Evolutionary conservation across 2,797 vertebrate genomes (phyloP).

Genomic region (Tauraco hartlaubi): DNA sequence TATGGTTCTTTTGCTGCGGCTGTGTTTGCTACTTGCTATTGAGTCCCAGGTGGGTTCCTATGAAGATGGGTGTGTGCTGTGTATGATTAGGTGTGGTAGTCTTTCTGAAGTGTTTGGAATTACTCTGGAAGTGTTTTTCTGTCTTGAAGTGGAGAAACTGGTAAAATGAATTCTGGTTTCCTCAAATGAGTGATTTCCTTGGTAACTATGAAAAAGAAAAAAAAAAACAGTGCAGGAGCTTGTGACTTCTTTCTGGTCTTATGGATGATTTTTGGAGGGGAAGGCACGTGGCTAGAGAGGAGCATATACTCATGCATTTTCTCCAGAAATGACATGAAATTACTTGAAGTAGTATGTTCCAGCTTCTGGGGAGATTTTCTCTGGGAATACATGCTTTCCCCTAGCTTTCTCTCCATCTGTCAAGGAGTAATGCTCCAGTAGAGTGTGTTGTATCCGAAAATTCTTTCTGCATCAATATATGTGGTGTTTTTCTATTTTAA

Average conservation of each 20-base stretch:
- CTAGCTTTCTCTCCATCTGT: background rate
- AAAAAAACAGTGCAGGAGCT: background rate
- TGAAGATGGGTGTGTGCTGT: background rate
- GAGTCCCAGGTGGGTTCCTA: background rate
- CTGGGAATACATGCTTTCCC: background rate
- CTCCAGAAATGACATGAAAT: background rate
- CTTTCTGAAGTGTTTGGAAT: background rate
- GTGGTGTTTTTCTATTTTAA: background rate
- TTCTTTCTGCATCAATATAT: background rate
- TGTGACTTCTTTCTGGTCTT: background rate
- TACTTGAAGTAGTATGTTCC: background rate
- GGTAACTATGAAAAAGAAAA: background rate
- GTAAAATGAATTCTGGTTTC: background rate
- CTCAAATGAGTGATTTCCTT: background rate
- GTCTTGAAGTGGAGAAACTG: background rate
- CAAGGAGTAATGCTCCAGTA: background rate
- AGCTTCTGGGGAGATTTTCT: background rate
- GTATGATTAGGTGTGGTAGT: background rate
- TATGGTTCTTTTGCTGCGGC: background rate
- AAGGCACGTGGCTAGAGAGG: background rate
- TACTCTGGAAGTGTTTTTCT: background rate
- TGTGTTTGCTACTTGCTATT: background rate
- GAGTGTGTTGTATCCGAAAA: background rate
- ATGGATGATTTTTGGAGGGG: background rate
- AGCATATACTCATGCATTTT: background rate